These are phyloP conservation scores for Tenthredo scrophulariae DNA, from an alignment of 2,888 invertebrate genomes.

Conservation along the genomic window DNA sequence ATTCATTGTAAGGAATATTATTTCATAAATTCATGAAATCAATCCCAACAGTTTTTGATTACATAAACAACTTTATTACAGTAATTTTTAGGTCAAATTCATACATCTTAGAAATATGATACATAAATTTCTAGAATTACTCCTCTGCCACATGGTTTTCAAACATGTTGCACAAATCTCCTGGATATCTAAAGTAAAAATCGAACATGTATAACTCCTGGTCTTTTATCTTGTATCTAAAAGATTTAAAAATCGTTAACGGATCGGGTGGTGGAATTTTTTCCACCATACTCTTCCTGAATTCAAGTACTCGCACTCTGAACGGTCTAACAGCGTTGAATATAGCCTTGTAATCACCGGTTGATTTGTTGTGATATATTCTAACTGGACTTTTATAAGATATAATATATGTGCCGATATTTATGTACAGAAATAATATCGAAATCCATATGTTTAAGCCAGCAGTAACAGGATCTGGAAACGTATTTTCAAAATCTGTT, in stretches of 20 bases:
- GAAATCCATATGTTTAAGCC: not conserved
- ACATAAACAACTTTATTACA: not conserved
- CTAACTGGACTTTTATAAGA: constrained; percentile 70
- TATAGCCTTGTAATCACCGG: constrained; percentile 70
- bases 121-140: not conserved
- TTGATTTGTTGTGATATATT: constrained; percentile 71
- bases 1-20: not conserved
- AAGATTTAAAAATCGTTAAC: constrained; percentile 68
- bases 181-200: constrained; percentile 72
- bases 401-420: constrained; percentile 64
- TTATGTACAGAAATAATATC: constrained; percentile 61
- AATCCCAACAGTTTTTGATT: not conserved
- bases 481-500: constrained; percentile 61
- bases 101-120: not conserved
- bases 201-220: constrained; percentile 69
- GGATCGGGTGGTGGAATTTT: constrained; percentile 62
- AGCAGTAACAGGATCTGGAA: constrained; percentile 3
- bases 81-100: not conserved
- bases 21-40: not conserved
- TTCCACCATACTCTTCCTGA: constrained; percentile 66
- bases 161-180: constrained; percentile 75
- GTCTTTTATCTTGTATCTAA: constrained; percentile 64
- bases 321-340: constrained; percentile 67
- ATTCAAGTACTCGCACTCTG: constrained; percentile 60
- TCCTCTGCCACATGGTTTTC: constrained; percentile 66